phyloP scores from a whole-genome alignment of 2,888 invertebrate species.

The Trichogramma evanescens region DNA sequence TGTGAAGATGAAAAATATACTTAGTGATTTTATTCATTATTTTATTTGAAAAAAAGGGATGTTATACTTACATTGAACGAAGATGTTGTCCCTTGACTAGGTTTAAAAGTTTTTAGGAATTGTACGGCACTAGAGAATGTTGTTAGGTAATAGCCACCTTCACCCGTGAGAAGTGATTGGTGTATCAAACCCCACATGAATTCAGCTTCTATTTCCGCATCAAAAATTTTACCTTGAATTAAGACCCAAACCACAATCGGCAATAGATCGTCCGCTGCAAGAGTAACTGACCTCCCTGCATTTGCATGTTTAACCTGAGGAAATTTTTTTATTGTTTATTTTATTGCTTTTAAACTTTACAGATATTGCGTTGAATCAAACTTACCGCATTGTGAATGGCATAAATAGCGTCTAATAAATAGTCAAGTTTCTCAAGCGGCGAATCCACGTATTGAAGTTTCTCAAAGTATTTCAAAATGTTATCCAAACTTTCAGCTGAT shows the following conservation, averaged over 20 bases:
- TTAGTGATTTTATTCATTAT: too few relatives aligned
- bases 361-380: constrained; percentile 17
- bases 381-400: constrained; percentile 76
- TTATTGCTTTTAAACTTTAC: not conserved
- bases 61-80: constrained; percentile 38
- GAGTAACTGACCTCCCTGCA: constrained; percentile 50
- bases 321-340: not conserved
- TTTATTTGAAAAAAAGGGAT: constrained; percentile 23
- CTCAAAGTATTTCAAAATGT: constrained; percentile 71
- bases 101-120: constrained; percentile 64
- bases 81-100: constrained; percentile 44
- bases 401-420: constrained; percentile 81
- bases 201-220: constrained; percentile 91
- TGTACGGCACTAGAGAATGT: constrained; percentile 89
- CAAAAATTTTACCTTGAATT: constrained; percentile 80
- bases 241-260: constrained; percentile 88
- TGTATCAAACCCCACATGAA: constrained; percentile 94
- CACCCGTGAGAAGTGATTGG: constrained; percentile 81
- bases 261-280: constrained; percentile 84
- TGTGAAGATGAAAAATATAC: not conserved
- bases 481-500: constrained; percentile 64
- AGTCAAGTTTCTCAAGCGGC: constrained; percentile 87
- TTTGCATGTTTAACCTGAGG: constrained; percentile 62
- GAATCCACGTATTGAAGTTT: constrained; percentile 86
- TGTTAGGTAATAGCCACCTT: constrained; percentile 91